Conservation (phyloP, 2,113 vertebrate species). For the Suncus etruscus region DNA sequence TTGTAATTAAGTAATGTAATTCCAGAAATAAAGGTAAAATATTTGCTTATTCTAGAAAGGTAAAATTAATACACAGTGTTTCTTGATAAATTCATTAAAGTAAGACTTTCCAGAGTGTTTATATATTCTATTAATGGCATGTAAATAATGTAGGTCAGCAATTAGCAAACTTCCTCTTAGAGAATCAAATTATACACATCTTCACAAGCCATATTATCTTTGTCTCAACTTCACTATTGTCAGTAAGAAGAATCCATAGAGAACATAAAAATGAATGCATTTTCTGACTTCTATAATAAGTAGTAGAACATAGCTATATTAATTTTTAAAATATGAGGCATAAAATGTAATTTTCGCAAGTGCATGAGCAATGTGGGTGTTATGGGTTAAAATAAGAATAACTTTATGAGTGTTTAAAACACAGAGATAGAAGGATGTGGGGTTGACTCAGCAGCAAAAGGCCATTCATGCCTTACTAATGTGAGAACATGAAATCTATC, state of each 20-base stretch:
- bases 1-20: conserved; percentile 58
- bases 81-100: not conserved
- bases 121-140: not conserved
- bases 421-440: no score
- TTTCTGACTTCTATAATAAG: not conserved
- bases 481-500: not conserved
- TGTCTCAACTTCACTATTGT: not conserved
- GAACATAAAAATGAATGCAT: not conserved
- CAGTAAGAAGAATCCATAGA: not conserved
- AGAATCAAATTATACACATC: not conserved
- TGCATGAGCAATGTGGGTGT: no score
- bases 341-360: no score
- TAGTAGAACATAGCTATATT: not conserved
- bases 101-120: not conserved
- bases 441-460: no score
- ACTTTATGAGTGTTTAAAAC: no score
- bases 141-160: conserved; percentile 43
- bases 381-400: no score
- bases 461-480: no score
- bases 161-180: conserved; percentile 26
- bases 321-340: not conserved
- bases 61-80: not conserved
- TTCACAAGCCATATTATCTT: not conserved
- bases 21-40: conserved; percentile 38
- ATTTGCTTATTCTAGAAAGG: conserved; percentile 29